Base-by-base conservation (phyloP, 2,888 invertebrate species). In the Mythimna pallens region DNA sequence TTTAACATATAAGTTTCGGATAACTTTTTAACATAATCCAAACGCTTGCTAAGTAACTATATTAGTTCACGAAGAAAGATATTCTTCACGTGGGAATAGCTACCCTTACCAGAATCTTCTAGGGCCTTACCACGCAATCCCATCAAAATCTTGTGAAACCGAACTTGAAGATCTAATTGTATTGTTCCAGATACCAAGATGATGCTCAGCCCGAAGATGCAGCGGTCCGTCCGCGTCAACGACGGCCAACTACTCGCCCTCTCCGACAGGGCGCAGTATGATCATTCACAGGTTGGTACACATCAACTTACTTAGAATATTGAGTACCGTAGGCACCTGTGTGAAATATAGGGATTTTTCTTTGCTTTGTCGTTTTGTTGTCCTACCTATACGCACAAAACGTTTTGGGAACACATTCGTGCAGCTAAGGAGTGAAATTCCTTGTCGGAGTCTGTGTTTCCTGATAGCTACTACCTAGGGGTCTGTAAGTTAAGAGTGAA, bases 121-220 rank as follows among this genome's bases (percentile, higher is more conserved):
- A 34, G 10, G 30, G 65, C 9, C 20, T 57, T 36, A 14, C 14
- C 8, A 9, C 8, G 12, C n/a, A 12, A n/a, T n/a, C 3, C 10
- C 3, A 7, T 54, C 0, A 43, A 34, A 54, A 74, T 12, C 4
- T 6, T 7, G 12, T 34, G 20, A 63, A 14, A 43, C 17, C 47
- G 12, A 7, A 14, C 12, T 43, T 36, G 2, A 52, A 57, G 2
- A 2, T 62, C 0, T 36, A 4, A 25, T 9, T 4, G 0, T 36
- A 30, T 81, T 80, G 80, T 83, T 81, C 7, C 58, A 81, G 81
- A 66, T 14, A 55, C 17, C 8, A 57, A n/a, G 30, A 82, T 78
- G 81, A 98, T 98, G 98, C 94, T 98, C 89, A 98, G 98, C 90
- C 98, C 98, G 40, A 98, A 98, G 94, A 98, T 98, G 97, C 98